These are phyloP conservation scores for Heloderma charlesbogerti DNA, from an alignment of 2,113 vertebrate genomes.

Conservation along the genomic window DNA sequence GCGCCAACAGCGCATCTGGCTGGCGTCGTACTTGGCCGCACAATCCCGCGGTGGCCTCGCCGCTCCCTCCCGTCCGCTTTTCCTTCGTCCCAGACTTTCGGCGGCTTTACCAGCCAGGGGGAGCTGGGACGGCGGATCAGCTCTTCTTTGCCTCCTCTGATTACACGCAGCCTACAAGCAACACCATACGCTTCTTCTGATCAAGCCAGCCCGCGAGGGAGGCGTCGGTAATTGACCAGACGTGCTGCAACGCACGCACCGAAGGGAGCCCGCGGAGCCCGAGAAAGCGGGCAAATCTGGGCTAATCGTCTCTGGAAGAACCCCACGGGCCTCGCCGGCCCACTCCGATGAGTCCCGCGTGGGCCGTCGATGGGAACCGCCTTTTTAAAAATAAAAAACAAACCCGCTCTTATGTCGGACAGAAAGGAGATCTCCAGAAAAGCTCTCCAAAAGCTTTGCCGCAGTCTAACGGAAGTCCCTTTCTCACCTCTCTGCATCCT, in stretches of 20 bases:
- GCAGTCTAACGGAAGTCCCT: not conserved
- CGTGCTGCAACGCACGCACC: constrained; percentile 86
- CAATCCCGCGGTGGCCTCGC: constrained; percentile 56
- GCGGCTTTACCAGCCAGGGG: constrained; percentile 54
- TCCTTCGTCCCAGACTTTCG: constrained; percentile 48
- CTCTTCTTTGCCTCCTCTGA: constrained; percentile 71
- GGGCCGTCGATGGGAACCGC: constrained; percentile 50
- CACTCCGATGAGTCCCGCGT: constrained; percentile 77
- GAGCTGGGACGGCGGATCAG: constrained; percentile 42
- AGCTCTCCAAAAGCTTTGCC: constrained; percentile 27
- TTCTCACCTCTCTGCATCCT: not conserved
- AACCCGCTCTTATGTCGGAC: constrained; percentile 23
- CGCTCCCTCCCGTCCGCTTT: not conserved
- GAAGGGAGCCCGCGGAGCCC: constrained; percentile 82
- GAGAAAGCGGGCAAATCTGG: constrained; percentile 81
- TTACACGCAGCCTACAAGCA: constrained; percentile 77
- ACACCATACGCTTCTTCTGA: constrained; percentile 86
- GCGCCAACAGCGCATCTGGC: not conserved
- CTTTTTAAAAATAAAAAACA: constrained; percentile 60
- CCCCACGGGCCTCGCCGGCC: constrained; percentile 71
- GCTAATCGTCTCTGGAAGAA: constrained; percentile 85
- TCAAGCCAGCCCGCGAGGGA: constrained; percentile 81
- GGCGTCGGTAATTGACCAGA: constrained; percentile 85
- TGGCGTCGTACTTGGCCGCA: constrained; percentile 49
- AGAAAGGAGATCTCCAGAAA: constrained; percentile 10